These are phyloP conservation scores for Chascanopsetta lugubris DNA, from an alignment of 2,113 vertebrate genomes.

Conservation along the genomic window DNA sequence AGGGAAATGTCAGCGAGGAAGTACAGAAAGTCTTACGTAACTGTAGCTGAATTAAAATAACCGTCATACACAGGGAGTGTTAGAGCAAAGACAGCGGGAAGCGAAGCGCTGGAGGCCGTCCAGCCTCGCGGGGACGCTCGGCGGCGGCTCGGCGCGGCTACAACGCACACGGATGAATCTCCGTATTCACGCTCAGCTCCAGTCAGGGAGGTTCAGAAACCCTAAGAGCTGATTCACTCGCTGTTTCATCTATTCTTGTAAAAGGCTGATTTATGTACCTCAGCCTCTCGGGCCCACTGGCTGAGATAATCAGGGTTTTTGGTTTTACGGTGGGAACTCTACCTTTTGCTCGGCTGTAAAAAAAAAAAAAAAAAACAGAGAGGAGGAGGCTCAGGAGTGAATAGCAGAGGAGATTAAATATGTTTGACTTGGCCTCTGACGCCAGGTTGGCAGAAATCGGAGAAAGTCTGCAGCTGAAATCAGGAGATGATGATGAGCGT, in stretches of 20 bases:
- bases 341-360: conserved; percentile 8
- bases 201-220: conserved; percentile 13
- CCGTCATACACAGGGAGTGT: conserved; percentile 34
- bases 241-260: conserved; percentile 12
- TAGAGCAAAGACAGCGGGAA: neutral
- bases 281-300: conserved; percentile 3
- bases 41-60: conserved; percentile 4
- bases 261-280: conserved; percentile 33
- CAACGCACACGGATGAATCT: neutral
- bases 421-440: neutral
- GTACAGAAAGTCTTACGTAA: conserved; percentile 31
- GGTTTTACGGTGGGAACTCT: conserved; percentile 17
- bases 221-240: neutral
- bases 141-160: neutral
- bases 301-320: neutral
- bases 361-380: neutral
- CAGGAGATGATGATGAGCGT: neutral
- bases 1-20: conserved; percentile 41
- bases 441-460: neutral
- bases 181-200: no score
- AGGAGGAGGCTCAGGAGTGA: neutral
- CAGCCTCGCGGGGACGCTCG: neutral
- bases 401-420: neutral
- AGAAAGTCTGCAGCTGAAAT: conserved; percentile 17
- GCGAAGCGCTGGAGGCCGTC: conserved; percentile 11